phyloP scores from a whole-genome alignment of 2,797 vertebrate genomes.

The Sebastes cheni region DNA sequence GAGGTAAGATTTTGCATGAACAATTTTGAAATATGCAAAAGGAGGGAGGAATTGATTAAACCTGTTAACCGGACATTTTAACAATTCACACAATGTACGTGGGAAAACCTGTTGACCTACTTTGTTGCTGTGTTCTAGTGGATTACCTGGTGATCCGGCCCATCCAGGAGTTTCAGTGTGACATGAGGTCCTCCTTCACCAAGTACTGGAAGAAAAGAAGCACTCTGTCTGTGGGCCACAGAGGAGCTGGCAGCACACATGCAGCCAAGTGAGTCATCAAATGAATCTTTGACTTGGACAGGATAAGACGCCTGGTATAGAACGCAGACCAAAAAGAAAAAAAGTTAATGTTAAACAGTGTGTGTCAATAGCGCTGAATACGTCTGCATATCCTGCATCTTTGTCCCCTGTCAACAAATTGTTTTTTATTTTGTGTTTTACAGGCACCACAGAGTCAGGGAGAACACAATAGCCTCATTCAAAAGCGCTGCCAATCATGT shows the following conservation, averaged over 20 bases:
- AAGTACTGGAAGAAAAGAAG: slow-evolving; percentile 94
- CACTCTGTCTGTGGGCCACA: slow-evolving; percentile 94
- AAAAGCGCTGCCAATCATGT: slow-evolving; percentile 94
- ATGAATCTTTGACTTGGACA: background rate
- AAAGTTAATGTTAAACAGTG: background rate
- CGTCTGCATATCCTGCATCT: background rate
- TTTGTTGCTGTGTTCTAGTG: slow-evolving; percentile 78
- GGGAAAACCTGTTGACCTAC: background rate
- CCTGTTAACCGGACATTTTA: background rate
- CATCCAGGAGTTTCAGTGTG: slow-evolving; percentile 85
- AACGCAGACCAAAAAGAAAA: background rate
- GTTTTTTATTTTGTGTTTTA: slow-evolving; percentile 52
- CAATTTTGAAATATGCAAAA: background rate
- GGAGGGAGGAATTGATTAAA: too few relatives aligned
- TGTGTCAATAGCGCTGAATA: background rate
- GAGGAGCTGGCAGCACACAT: slow-evolving; percentile 94
- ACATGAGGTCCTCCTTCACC: slow-evolving; percentile 90
- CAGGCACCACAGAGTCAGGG: slow-evolving; percentile 94
- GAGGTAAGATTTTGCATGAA: slow-evolving; percentile 80
- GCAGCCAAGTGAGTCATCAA: slow-evolving; percentile 87
- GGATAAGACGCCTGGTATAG: background rate
- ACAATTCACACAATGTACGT: background rate
- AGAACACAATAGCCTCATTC: slow-evolving; percentile 96
- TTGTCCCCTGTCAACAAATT: background rate
- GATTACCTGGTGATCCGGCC: slow-evolving; percentile 96